Conservation (phyloP, 2,888 invertebrate species). For the Phoenoteleia sp. region DNA sequence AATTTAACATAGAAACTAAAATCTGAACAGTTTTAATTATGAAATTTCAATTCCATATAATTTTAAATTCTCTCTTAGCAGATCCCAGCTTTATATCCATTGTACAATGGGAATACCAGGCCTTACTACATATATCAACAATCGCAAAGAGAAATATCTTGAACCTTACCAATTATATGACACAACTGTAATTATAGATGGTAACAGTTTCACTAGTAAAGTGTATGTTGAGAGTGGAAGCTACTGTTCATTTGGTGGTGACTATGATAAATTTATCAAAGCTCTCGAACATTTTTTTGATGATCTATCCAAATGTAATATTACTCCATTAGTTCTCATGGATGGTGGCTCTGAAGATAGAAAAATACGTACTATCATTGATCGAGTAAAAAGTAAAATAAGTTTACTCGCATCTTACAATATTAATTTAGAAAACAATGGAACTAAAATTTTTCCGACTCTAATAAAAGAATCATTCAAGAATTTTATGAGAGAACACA, state of each 20-base stretch:
- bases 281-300: constrained; percentile 91
- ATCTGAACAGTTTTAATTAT: too few species aligned
- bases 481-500: constrained; percentile 90
- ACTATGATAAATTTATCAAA: constrained; percentile 93
- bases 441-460: constrained; percentile 90
- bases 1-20: too few species aligned
- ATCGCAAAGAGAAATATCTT: constrained; percentile 89
- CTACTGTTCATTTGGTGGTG: constrained; percentile 94
- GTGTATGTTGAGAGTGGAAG: constrained; percentile 90
- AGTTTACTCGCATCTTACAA: constrained; percentile 87
- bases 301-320: constrained; percentile 90
- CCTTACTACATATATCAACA: constrained; percentile 93
- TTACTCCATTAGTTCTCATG: constrained; percentile 92
- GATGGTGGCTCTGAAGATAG: constrained; percentile 93
- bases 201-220: constrained; percentile 92
- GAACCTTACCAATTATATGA: constrained; percentile 90
- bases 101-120: constrained; percentile 97
- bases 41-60: too few species aligned
- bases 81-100: too few species aligned
- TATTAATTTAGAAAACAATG: constrained; percentile 87
- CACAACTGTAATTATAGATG: constrained; percentile 92
- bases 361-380: constrained; percentile 91
- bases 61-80: too few species aligned
- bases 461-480: constrained; percentile 92
- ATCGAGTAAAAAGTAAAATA: constrained; percentile 89